phyloP scores from a whole-genome alignment of 2,113 vertebrate genomes.

The Nematolebias whitei region DNA sequence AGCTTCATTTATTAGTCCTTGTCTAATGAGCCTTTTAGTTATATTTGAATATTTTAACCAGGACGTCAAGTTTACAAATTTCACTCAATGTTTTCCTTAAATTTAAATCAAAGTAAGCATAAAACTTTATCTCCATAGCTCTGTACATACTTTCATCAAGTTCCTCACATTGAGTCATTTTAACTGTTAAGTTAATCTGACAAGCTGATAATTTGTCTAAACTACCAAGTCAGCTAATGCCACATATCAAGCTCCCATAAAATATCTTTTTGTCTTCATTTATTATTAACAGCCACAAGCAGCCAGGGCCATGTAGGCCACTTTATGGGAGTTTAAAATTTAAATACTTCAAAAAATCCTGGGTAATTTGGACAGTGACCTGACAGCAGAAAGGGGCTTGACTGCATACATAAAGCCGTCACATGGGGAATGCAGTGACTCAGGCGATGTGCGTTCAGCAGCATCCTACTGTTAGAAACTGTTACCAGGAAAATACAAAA shows the following conservation, averaged over 20 bases:
- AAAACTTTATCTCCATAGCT: no score
- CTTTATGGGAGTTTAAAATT: conserved; percentile 81
- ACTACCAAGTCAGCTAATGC: conserved; percentile 51
- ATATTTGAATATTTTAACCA: no score
- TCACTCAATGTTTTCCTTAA: not conserved
- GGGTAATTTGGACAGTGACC: conserved; percentile 70
- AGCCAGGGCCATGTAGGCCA: conserved; percentile 73
- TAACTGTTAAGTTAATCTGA: conserved; percentile 47
- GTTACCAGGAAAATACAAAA: not conserved
- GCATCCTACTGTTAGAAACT: no score
- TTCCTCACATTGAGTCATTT: conserved; percentile 39
- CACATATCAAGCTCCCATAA: conserved; percentile 69
- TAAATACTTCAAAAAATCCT: conserved; percentile 77
- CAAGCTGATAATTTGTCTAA: conserved; percentile 44
- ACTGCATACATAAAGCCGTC: conserved; percentile 38
- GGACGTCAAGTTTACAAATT: not conserved
- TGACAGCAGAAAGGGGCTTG: conserved; percentile 54
- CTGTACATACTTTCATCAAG: conserved; percentile 16
- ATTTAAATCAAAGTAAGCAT: not conserved
- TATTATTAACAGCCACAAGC: conserved; percentile 76
- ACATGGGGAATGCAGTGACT: conserved; percentile 1
- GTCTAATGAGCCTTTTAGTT: no score
- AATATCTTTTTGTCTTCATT: conserved; percentile 77
- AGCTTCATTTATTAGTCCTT: no score
- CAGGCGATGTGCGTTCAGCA: conserved; percentile 1